These are phyloP conservation scores for Vidua chalybeata DNA, from an alignment of 2,113 vertebrate genomes.

Conservation along the genomic window DNA sequence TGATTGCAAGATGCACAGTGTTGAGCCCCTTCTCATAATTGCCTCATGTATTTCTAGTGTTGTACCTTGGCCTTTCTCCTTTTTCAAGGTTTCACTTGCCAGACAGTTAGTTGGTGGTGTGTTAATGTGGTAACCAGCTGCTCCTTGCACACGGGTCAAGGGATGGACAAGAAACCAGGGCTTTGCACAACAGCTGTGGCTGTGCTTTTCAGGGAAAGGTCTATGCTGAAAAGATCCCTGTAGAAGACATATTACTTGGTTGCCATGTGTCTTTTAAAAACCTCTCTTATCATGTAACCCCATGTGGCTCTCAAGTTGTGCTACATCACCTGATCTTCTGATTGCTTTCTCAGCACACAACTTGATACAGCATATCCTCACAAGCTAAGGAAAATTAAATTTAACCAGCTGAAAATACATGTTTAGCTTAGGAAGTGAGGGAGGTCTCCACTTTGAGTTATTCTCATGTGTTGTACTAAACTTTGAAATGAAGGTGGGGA, in stretches of 20 bases:
- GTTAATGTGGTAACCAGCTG: background rate
- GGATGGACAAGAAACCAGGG: background rate
- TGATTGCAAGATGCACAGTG: background rate
- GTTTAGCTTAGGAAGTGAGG: background rate
- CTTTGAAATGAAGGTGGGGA: background rate
- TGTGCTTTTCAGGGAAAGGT: background rate
- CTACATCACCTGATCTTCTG: background rate
- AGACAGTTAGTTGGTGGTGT: background rate
- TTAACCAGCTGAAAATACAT: background rate
- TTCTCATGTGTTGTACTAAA: background rate
- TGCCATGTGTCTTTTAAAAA: background rate
- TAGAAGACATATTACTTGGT: background rate
- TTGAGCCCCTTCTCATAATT: background rate
- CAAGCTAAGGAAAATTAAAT: background rate
- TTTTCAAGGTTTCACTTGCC: background rate
- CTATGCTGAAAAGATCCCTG: background rate
- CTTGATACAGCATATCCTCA: background rate
- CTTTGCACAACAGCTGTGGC: background rate
- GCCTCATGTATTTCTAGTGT: background rate
- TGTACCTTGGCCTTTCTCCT: background rate
- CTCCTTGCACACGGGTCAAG: background rate
- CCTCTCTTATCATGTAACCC: background rate
- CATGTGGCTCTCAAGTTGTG: background rate
- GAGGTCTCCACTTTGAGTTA: background rate
- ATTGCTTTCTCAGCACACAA: background rate